Evolutionary conservation across 2,113 vertebrate species (phyloP).

Genomic region (Hypocryptadius cinnamomeus): DNA sequence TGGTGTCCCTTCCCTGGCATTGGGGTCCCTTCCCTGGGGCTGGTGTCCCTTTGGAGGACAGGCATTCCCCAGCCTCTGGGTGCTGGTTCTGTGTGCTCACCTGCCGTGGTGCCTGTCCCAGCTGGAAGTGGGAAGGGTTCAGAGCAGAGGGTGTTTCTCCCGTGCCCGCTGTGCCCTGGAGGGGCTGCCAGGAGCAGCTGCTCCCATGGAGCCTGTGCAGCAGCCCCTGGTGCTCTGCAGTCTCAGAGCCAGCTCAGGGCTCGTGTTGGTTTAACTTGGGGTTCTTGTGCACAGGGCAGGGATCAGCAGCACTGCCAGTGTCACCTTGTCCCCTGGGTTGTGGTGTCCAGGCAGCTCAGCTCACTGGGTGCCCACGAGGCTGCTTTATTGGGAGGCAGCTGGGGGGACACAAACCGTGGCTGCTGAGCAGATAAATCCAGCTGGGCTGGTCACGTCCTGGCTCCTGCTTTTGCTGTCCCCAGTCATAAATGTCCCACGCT

Average conservation of each 20-base stretch:
- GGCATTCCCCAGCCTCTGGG: background rate
- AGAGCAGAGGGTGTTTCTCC: accelerated
- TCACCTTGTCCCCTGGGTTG: background rate
- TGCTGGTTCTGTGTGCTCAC: background rate
- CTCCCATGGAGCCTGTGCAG: background rate
- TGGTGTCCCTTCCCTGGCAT: no score
- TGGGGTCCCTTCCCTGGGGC: background rate
- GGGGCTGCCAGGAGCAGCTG: background rate
- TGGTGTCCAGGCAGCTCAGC: accelerated
- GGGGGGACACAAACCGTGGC: background rate
- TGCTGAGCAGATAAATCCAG: background rate
- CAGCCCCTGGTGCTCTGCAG: background rate
- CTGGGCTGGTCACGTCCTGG: background rate
- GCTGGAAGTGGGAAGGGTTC: background rate
- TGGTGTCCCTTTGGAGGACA: background rate
- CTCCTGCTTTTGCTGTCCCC: background rate
- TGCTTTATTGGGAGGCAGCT: background rate
- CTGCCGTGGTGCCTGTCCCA: background rate
- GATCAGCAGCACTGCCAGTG: background rate
- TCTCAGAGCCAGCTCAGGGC: background rate
- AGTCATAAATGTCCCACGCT: background rate
- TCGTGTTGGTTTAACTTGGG: accelerated
- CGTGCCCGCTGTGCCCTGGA: background rate
- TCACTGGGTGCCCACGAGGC: background rate
- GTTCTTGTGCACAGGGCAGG: background rate